Evolutionary conservation across 2,888 invertebrate genomes (phyloP).

Genomic region (Nowickia ferox): DNA sequence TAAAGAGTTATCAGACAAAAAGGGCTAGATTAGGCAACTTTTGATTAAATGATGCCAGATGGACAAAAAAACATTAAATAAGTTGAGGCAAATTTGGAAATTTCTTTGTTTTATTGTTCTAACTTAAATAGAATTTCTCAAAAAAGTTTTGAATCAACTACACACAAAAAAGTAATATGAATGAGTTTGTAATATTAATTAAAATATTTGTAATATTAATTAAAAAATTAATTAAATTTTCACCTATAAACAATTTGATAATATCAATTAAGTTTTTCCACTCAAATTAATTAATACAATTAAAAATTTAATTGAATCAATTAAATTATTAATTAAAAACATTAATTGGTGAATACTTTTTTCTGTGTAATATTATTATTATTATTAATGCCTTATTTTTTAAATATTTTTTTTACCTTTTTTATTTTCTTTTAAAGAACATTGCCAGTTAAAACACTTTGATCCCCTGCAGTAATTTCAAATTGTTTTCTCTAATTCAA

Average conservation of each 20-base stretch:
- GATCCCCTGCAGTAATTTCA: constrained; percentile 5
- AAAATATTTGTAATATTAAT: too few relatives aligned
- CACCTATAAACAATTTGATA: too few relatives aligned
- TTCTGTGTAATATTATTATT: too few relatives aligned
- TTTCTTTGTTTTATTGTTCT: neutral
- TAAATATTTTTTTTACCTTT: too few relatives aligned
- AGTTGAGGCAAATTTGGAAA: neutral
- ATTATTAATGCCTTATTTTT: neutral
- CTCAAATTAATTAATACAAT: too few relatives aligned
- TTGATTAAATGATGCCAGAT: neutral
- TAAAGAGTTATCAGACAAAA: constrained; percentile 1
- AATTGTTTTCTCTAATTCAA: constrained; percentile 17
- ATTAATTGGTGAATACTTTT: too few relatives aligned
- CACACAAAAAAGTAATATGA: too few relatives aligned
- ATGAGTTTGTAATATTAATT: too few relatives aligned
- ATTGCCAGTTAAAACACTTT: neutral
- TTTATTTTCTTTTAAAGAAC: neutral
- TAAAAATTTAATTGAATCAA: too few relatives aligned
- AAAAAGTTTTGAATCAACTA: neutral
- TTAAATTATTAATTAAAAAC: too few relatives aligned
- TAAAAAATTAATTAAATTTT: too few relatives aligned
- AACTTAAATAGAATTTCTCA: neutral
- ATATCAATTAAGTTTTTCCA: too few relatives aligned
- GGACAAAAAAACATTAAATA: neutral
- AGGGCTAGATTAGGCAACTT: neutral